Base-by-base conservation (phyloP, 2,113 vertebrate genomes). In the Notothenia coriiceps region DNA sequence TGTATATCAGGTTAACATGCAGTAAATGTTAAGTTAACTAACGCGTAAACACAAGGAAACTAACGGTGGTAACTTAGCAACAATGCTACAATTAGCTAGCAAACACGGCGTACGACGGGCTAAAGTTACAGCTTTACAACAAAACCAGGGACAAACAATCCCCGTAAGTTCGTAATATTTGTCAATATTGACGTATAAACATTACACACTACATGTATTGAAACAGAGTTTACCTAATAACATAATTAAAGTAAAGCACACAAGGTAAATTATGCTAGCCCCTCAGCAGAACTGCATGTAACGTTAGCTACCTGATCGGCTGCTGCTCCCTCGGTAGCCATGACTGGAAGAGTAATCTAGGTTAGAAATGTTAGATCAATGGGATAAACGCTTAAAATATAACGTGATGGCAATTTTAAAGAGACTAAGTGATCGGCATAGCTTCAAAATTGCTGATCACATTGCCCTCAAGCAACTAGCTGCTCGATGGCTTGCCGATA, bases 271-370 rank as follows among this genome's bases (percentile, higher is more conserved):
- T 1, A 68, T 74, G 71, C 47, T 76, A 66, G 44, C 25, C 54
- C 13, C 25, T 49, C 10, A 25, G 20, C 35, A 40, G 35, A 40
- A 40, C 35, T 40, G 35, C 35, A 40, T 40, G 35, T 40, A 40
- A 40, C 35, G 64, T 77, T 82, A 80, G 80, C 77, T 72, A 52
- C 57, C 51, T 96, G 95, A 64, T 96, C 95, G 82, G 93, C 89
- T 47, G 93, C 89, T 47, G 93, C 25, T 89, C 79, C 90, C 74
- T 96, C 95, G 77, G 91, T 81, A 82, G 94, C 80, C 95, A 96
- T 96, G 83, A 70, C 91, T 89, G 88, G 74, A 83, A 67, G 86
- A 86, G 68, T 56, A 82, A 79, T 54, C 64, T 76, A 22, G 25
- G 60, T 82, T 82, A 77, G 52, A 86, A 67, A 62, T 66, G 70